Evolutionary conservation across 2,888 invertebrate species (phyloP), one percentile per base, ranked within the genome.

Genomic region (Coenonympha arcania): DNA sequence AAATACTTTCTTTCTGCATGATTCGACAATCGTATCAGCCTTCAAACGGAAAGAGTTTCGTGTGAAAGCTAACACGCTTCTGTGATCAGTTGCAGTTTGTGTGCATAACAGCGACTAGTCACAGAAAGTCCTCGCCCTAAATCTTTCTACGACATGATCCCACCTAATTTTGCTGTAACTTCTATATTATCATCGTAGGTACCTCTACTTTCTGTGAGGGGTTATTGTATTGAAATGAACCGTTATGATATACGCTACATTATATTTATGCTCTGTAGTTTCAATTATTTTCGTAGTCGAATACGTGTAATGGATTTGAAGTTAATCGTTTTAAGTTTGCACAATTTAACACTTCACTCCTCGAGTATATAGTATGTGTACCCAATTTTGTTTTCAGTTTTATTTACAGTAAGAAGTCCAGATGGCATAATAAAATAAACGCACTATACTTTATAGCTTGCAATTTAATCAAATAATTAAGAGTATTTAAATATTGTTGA

Each of bases 221-320:
- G 24, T 15, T 22, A 39, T 9, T 22, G 15, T 39, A 24, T 20
- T 13, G 20, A 43, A 31, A 33, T 31, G 9, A 31, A 30, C 5
- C 42, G 20, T 22, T 37, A 37, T 30, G 13, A 22, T 9, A 3
- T 15, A 8, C 8, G 15, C 22, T 24, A 24, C n/a, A 26, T 9
- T 40, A 18, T 31, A 43, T 5, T 20, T 20, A 16, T 31, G 20
- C 15, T 30, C 20, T 41, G 42, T 43, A 33, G 15, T 39, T 39
- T 8, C 15, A 11, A 33, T 37, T 30, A 4, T 31, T 31, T 47
- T 53, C 46, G 44, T 37, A 16, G 30, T 40, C 18, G 15, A 43
- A 16, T 45, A 18, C 13, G 24, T 36, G 22, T 46, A 26, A 46
- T 24, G 42, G 26, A 46, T 50, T 52, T 50, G 39, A 52, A 43